Evolutionary conservation across 2,113 vertebrate species (phyloP).

Genomic region (Bambusicola thoracicus): DNA sequence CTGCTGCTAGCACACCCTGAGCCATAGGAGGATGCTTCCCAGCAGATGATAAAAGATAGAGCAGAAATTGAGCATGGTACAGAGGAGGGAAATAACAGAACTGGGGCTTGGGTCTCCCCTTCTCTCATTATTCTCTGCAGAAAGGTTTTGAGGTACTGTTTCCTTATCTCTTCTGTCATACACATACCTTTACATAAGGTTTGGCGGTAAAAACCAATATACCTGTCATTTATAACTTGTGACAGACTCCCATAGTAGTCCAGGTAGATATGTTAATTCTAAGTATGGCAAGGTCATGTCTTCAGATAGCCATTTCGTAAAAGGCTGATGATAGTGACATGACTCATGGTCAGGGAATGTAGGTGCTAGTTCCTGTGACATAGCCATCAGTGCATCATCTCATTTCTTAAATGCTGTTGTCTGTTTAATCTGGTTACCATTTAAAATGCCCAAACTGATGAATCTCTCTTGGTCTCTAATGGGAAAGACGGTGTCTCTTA

Average conservation of each 20-base stretch:
- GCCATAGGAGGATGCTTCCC: background rate
- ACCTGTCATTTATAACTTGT: background rate
- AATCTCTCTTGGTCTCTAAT: background rate
- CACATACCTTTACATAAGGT: accelerated
- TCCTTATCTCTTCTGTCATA: background rate
- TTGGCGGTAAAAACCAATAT: background rate
- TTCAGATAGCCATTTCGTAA: background rate
- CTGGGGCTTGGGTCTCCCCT: accelerated
- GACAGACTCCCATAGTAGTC: background rate
- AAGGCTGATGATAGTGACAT: background rate
- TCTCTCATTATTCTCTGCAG: background rate
- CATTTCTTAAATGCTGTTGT: background rate
- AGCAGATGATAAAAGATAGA: background rate
- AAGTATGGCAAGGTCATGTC: accelerated
- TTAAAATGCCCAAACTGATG: accelerated
- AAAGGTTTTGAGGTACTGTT: background rate
- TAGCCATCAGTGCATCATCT: background rate
- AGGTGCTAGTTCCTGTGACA: background rate
- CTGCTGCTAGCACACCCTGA: background rate
- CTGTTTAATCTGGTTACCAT: accelerated
- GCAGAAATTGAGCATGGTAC: accelerated
- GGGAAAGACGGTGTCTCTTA: background rate
- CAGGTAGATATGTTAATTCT: background rate
- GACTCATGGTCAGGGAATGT: background rate
- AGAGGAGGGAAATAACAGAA: accelerated